These are phyloP conservation scores for Trichonephila inaurata DNA, from an alignment of 1,140 invertebrate species.

Conservation along the genomic window DNA sequence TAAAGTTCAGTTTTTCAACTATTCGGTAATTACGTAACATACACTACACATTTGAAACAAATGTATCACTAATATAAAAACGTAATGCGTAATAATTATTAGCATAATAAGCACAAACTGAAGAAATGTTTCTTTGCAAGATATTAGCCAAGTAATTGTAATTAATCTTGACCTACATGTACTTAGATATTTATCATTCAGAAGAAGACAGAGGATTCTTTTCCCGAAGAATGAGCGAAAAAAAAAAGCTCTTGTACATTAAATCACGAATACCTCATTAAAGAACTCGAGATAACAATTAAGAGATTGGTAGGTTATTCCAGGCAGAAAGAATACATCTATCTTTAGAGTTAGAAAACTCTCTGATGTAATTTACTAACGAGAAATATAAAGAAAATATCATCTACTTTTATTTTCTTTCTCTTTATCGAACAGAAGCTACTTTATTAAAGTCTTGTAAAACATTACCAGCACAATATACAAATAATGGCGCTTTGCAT, in stretches of 20 bases:
- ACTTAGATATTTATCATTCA: background rate
- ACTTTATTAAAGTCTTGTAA: slow-evolving; percentile 28
- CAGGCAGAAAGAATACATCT: background rate
- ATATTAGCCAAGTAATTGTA: background rate
- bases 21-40: too few relatives aligned
- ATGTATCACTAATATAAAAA: too few relatives aligned
- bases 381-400: background rate
- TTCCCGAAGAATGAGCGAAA: background rate
- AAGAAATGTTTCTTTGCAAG: too few relatives aligned
- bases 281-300: background rate
- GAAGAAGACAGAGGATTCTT: background rate
- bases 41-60: too few relatives aligned
- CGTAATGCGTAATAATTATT: too few relatives aligned
- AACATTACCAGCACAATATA: background rate
- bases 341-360: background rate
- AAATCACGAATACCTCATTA: background rate
- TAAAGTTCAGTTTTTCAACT: too few relatives aligned
- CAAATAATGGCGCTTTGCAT: background rate
- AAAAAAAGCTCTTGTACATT: background rate
- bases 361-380: background rate
- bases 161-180: slow-evolving; percentile 9
- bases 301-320: background rate
- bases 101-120: too few relatives aligned
- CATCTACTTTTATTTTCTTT: background rate
- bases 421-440: background rate